A percentile compares a stretch with the other conserved stretches of the same genome.
Evolutionary conservation across 2,888 invertebrate genomes (phyloP).

Genomic region (Cryptocheilus praepositus): DNA sequence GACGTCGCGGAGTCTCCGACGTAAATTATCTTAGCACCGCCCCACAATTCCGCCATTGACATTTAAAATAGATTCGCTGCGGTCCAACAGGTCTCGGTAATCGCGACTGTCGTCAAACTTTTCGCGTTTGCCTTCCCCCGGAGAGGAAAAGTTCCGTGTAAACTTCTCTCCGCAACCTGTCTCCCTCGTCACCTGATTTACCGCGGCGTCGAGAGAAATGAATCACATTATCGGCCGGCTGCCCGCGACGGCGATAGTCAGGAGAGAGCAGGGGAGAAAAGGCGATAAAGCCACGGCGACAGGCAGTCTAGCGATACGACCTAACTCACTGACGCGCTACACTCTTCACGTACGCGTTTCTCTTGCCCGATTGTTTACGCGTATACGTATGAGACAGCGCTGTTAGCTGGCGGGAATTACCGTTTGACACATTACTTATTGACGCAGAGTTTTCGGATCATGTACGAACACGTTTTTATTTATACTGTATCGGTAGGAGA

Average conservation of each 20-base stretch:
- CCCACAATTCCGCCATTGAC: too few species aligned
- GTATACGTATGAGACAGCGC: not conserved
- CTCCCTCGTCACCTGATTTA: constrained; percentile 34
- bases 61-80: too few species aligned
- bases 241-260: constrained; percentile 42
- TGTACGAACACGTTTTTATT: too few species aligned
- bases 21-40: too few species aligned
- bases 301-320: constrained; percentile 66
- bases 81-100: too few species aligned
- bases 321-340: constrained; percentile 18
- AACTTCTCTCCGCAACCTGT: constrained; percentile 14
- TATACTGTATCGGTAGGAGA: too few species aligned
- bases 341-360: constrained; percentile 11
- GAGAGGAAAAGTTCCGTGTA: not conserved
- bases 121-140: not conserved
- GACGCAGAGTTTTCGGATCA: too few species aligned
- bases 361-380: not conserved
- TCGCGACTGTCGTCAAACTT: constrained; percentile 1
- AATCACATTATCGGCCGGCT: constrained; percentile 61
- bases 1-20: too few species aligned
- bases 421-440: too few species aligned
- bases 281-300: constrained; percentile 67
- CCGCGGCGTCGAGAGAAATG: constrained; percentile 48
- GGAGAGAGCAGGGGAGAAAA: constrained; percentile 45
- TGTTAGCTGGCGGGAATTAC: too few species aligned